Conservation (phyloP, 2,888 invertebrate species). For the Steinernema hermaphroditum region DNA sequence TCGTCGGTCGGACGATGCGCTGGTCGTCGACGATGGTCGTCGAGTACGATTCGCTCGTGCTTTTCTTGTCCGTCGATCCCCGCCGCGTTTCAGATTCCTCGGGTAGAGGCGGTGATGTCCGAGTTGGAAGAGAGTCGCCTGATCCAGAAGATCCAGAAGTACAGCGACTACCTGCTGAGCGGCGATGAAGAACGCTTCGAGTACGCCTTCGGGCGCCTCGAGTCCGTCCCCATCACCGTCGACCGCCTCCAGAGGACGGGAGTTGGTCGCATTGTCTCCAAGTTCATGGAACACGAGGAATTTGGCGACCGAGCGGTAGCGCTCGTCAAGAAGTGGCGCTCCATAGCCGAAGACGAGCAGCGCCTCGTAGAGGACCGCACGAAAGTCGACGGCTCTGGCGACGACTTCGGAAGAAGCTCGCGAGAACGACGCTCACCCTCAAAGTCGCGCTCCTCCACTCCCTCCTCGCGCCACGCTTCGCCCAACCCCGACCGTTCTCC, state of each 20-base stretch:
- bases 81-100: not conserved
- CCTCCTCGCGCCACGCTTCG: not conserved
- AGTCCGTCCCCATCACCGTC: constrained; percentile 20
- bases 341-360: constrained; percentile 16
- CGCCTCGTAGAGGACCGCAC: not conserved
- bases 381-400: not conserved
- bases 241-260: constrained; percentile 29
- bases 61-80: not conserved
- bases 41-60: no score
- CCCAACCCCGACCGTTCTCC: not conserved
- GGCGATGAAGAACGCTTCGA: not conserved
- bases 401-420: not conserved
- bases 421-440: not conserved
- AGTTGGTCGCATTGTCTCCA: constrained; percentile 14
- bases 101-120: no score
- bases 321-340: constrained; percentile 23
- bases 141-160: constrained; percentile 17
- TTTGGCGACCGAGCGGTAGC: not conserved
- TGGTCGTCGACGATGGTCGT: no score
- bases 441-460: constrained; percentile 14
- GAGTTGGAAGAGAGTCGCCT: not conserved
- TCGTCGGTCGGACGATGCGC: constrained; percentile 1
- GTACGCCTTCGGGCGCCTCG: constrained; percentile 17
- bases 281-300: not conserved
- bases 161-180: not conserved